phyloP scores from a whole-genome alignment of 2,113 vertebrate genomes.

The Odocoileus hemionus region DNA sequence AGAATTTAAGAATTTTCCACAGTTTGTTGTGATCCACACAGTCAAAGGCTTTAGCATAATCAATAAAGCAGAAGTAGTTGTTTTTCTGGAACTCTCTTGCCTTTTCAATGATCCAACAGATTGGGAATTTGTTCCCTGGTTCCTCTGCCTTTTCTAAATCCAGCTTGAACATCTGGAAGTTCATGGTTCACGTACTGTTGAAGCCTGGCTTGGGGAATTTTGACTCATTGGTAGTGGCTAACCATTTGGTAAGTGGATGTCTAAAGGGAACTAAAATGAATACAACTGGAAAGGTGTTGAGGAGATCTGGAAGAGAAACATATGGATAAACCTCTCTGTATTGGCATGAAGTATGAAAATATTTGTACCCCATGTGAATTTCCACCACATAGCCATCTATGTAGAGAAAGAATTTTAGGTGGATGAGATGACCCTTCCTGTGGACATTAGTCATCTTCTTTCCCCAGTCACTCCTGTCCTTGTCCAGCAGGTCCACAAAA shows the following conservation, averaged over 20 bases:
- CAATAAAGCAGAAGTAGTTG: neutral
- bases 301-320: neutral
- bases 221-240: neutral
- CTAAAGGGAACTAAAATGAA: neutral
- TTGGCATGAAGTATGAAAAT: neutral
- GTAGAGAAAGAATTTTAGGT: neutral
- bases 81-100: neutral
- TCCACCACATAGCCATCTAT: neutral
- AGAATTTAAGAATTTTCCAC: neutral
- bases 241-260: neutral
- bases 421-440: neutral
- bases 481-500: neutral
- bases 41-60: neutral
- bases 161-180: neutral
- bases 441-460: neutral
- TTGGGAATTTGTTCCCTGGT: neutral
- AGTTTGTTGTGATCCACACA: neutral
- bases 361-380: neutral
- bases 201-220: neutral
- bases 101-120: neutral
- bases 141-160: neutral
- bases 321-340: neutral
- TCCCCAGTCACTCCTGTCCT: neutral
- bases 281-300: neutral
- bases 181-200: neutral